Base-by-base conservation (phyloP, 2,797 vertebrate genomes). In the Amniataba percoides region DNA sequence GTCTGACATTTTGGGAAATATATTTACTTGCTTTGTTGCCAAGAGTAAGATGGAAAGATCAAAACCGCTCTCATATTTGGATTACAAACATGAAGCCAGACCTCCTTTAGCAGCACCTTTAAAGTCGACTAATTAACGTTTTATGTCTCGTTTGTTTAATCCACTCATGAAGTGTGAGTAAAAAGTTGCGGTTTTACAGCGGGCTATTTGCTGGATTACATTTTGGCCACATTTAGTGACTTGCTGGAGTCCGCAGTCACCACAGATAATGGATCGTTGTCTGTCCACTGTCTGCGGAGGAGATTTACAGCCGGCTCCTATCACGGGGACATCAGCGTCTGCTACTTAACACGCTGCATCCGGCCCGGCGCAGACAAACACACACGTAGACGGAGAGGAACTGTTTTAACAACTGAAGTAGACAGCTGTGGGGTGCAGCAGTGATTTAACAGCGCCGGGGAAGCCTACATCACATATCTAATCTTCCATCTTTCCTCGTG, bases 181-280 rank as follows among this genome's bases (percentile, higher is more conserved):
- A 16, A 8, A 46, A 12, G 42, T 15, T 43, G 13, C 31, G 14
- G 42, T 57, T 34, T 34, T 3, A n/a, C 49, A 51, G n/a, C 9
- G 11, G 5, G 34, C 1, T 36, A 6, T 27, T 45, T 27, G 42
- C 59, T 19, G 42, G 14, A 16, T 56, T 34, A 12, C 12, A 19
- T 56, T 27, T n/a, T 48, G 46, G 46, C 18, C 46, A n/a, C 10
- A 19, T 49, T 19, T 4, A n/a, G 18, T n/a, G 15, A 43, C 42
- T 16, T 43, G 15, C 42, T 2, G 42, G 42, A 43, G 46, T 21
- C 46, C 12, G 31, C 77, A 46, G 72, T 74, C 63, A 19, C 73
- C n/a, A 11, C 75, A 55, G 48, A 25, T 91, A 86, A 87, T 83
- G 82, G 87, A 84, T 75, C 51, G 67, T 52, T 83, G 82, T 82